Evolutionary conservation across 1,140 invertebrate species (phyloP).

Genomic region (Bombus ignitus): DNA sequence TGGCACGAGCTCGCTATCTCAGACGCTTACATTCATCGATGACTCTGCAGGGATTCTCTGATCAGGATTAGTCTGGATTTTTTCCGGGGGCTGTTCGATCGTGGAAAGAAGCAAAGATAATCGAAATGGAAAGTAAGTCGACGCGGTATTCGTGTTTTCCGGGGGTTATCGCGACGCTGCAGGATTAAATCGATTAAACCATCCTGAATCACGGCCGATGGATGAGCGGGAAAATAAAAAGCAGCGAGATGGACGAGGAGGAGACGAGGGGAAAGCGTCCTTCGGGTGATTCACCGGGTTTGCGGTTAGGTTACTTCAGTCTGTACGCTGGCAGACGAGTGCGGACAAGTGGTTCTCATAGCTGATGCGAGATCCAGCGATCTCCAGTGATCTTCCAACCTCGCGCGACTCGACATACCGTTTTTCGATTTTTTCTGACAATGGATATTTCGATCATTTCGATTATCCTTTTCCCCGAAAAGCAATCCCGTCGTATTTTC

Average conservation of each 20-base stretch:
- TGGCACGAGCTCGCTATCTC: neutral
- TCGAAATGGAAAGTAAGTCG: slow-evolving; percentile 6
- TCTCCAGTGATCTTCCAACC: slow-evolving; percentile 1
- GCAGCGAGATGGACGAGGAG: slow-evolving; percentile 26
- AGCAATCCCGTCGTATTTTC: too few species aligned
- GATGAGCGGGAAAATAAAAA: slow-evolving; percentile 30
- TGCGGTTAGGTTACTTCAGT: slow-evolving; percentile 63
- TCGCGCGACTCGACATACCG: neutral
- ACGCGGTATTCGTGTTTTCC: neutral
- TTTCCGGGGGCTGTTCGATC: neutral
- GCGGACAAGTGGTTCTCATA: slow-evolving; percentile 57
- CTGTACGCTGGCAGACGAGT: slow-evolving; percentile 47
- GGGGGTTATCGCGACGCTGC: slow-evolving; percentile 21
- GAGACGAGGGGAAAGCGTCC: slow-evolving; percentile 46
- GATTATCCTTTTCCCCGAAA: too few species aligned
- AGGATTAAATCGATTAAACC: slow-evolving; percentile 32
- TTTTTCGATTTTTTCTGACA: neutral
- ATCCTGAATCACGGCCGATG: slow-evolving; percentile 47
- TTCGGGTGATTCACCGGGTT: slow-evolving; percentile 75
- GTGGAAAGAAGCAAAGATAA: neutral
- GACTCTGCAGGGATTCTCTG: neutral
- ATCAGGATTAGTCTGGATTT: slow-evolving; percentile 22
- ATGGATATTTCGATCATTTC: neutral
- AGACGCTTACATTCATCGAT: neutral
- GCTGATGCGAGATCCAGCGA: slow-evolving; percentile 8